Conservation (phyloP, 2,888 invertebrate species). For the Deilephila porcellus region DNA sequence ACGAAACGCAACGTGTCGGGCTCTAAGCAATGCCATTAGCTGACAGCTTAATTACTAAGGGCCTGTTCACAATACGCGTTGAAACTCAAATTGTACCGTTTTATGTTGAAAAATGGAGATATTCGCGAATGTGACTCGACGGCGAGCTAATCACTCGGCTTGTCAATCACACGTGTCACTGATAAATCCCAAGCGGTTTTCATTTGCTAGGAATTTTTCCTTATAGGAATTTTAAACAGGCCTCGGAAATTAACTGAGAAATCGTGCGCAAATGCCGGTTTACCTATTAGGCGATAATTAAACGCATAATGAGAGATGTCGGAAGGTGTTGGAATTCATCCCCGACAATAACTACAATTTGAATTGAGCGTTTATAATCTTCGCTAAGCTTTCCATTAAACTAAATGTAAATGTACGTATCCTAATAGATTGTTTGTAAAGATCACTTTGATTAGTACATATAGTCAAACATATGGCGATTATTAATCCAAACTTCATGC, state of each 20-base stretch:
- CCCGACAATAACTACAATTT: background rate
- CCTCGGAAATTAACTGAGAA: background rate
- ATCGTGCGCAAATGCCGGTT: constrained; percentile 2
- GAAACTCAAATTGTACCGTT: constrained; percentile 1
- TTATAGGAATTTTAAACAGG: constrained; percentile 6
- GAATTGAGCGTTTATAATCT: background rate
- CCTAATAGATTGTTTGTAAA: no score
- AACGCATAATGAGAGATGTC: background rate
- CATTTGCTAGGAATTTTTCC: constrained; percentile 9
- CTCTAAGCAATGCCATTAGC: constrained; percentile 33
- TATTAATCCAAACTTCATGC: no score
- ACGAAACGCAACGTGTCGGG: constrained; percentile 30
- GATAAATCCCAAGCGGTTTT: background rate
- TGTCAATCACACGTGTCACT: constrained; percentile 10
- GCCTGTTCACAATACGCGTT: background rate
- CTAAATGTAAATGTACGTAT: background rate
- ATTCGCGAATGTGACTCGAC: background rate
- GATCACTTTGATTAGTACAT: no score
- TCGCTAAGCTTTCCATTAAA: background rate
- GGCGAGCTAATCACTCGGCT: background rate
- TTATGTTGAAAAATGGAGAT: background rate
- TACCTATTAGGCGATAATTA: background rate
- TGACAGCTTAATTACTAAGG: constrained; percentile 48
- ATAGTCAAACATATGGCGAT: no score
- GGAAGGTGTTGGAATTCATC: background rate